These are phyloP conservation scores for Trogon melanurus DNA, from an alignment of 2,113 vertebrate species.

Conservation along the genomic window DNA sequence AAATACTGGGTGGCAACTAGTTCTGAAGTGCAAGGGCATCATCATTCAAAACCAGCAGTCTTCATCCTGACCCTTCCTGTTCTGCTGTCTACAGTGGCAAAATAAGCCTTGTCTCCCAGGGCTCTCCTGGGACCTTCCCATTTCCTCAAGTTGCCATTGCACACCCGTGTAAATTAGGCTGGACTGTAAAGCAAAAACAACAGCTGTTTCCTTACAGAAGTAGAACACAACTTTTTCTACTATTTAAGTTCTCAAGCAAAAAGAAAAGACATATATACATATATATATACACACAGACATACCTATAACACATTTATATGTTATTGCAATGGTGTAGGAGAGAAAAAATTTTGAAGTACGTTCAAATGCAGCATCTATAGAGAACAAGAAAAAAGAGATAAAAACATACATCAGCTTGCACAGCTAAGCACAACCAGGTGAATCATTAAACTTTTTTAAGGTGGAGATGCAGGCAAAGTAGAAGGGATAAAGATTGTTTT, in stretches of 20 bases:
- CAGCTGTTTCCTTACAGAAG: background rate
- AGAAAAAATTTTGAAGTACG: background rate
- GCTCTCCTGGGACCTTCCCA: background rate
- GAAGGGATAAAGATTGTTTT: background rate
- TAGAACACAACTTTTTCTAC: background rate
- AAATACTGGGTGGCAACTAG: background rate
- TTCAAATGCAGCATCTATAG: background rate
- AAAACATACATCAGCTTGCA: background rate
- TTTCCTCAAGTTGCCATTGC: background rate
- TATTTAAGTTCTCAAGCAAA: background rate
- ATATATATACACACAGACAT: background rate
- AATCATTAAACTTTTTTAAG: background rate
- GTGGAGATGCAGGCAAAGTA: background rate
- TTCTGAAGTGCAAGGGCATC: background rate
- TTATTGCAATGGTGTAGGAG: background rate
- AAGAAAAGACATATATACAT: background rate
- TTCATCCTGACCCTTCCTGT: background rate
- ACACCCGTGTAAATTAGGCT: background rate
- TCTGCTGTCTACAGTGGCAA: background rate
- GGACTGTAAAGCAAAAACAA: background rate
- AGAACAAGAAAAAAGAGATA: background rate
- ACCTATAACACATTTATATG: background rate
- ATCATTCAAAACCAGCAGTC: background rate
- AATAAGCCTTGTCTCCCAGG: background rate
- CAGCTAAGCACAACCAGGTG: background rate